Evolutionary conservation across 2,113 vertebrate species (phyloP).

Genomic region (Campylorhamphus procurvoides): DNA sequence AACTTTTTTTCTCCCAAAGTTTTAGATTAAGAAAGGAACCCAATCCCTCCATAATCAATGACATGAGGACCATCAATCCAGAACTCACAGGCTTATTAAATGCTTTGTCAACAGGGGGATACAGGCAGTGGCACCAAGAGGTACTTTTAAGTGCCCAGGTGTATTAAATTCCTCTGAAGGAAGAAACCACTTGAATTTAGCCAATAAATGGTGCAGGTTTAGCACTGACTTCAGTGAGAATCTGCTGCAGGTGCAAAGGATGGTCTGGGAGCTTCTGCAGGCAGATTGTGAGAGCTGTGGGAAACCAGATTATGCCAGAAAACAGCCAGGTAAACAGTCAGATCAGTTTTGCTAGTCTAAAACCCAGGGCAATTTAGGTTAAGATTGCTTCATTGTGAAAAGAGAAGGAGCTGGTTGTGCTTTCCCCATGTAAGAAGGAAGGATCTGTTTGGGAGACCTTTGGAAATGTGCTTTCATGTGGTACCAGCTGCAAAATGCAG

Average conservation of each 20-base stretch:
- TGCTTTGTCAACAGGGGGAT: not conserved
- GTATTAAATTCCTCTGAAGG: not conserved
- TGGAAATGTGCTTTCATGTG: not conserved
- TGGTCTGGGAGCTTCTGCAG: not conserved
- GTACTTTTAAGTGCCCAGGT: not conserved
- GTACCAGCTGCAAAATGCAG: not conserved
- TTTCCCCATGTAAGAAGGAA: not conserved
- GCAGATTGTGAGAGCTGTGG: not conserved
- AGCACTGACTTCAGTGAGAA: not conserved
- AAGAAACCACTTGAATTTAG: not conserved
- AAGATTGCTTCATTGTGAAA: not conserved
- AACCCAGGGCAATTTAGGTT: not conserved
- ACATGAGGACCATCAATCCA: fast-evolving
- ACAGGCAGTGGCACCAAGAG: not conserved
- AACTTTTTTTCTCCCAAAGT: fast-evolving
- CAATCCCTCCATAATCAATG: not conserved
- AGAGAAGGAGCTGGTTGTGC: not conserved
- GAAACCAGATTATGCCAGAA: not conserved
- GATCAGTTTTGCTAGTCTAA: not conserved
- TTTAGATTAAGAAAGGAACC: not conserved
- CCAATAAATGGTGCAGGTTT: not conserved
- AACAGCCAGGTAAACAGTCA: not conserved
- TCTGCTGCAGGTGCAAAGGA: not conserved
- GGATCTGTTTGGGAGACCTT: not conserved
- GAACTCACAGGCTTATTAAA: not conserved